Conservation (phyloP, 1,140 invertebrate species). For the Drosophila burlai region DNA sequence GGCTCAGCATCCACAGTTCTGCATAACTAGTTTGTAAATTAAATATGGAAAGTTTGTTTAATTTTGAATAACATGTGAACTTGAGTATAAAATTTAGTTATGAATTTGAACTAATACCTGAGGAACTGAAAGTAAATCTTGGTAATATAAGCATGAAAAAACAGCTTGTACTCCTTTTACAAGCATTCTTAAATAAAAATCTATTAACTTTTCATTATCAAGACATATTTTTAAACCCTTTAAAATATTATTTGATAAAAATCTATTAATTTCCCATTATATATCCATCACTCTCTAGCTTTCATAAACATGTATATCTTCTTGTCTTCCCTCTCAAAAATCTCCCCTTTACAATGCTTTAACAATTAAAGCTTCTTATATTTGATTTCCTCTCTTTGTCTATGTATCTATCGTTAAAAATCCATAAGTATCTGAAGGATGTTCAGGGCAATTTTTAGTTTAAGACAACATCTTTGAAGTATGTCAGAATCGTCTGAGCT, state of each 20-base stretch:
- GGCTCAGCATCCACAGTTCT: conserved; percentile 1
- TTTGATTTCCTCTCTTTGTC: not conserved
- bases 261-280: too few relatives aligned
- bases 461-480: conserved; percentile 29
- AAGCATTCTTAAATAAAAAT: not conserved
- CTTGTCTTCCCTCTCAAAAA: not conserved
- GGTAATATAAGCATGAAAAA: not conserved
- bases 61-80: not conserved
- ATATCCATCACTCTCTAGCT: not conserved
- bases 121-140: not conserved
- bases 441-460: conserved; percentile 7
- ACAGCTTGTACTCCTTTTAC: too few relatives aligned
- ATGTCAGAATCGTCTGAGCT: conserved; percentile 4
- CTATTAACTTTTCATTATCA: not conserved
- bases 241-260: too few relatives aligned
- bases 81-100: too few relatives aligned
- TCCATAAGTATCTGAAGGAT: conserved; percentile 7
- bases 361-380: not conserved
- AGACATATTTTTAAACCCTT: not conserved
- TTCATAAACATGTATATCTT: not conserved
- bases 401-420: conserved; percentile 1
- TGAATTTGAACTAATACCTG: not conserved
- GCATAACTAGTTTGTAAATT: conserved; percentile 9
- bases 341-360: not conserved
- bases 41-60: not conserved